These are phyloP conservation scores for Columbina picui DNA, from an alignment of 2,113 vertebrate genomes.

Conservation along the genomic window DNA sequence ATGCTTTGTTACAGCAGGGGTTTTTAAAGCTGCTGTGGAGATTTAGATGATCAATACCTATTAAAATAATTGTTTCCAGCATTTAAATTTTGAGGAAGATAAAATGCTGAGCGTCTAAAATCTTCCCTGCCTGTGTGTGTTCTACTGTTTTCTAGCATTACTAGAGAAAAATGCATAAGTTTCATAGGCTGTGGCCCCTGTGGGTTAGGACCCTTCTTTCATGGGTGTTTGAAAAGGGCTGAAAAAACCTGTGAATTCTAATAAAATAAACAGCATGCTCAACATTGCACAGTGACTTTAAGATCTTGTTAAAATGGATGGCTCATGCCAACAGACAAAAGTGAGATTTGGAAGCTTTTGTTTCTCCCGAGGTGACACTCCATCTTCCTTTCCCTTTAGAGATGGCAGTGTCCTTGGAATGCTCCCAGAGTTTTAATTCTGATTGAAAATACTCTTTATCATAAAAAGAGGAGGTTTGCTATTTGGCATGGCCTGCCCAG, in stretches of 20 bases:
- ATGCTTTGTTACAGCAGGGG: not conserved
- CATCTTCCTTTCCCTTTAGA: not conserved
- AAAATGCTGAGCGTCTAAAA: not conserved
- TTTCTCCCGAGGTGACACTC: not conserved
- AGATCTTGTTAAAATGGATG: not conserved
- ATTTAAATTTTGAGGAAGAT: not conserved
- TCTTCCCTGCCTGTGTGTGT: not conserved
- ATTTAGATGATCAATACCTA: not conserved
- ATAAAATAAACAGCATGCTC: not conserved
- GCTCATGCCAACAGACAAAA: not conserved
- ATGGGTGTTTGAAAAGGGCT: not conserved
- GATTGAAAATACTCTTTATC: not conserved
- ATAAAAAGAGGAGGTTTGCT: not conserved
- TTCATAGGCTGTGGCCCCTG: not conserved
- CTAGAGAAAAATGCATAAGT: not conserved
- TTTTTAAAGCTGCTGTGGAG: not conserved
- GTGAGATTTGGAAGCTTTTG: not conserved
- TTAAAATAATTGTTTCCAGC: not conserved
- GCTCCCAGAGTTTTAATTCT: not conserved
- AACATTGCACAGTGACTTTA: not conserved
- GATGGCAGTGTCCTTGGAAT: not conserved
- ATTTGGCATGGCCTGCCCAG: not conserved
- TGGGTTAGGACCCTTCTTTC: not conserved
- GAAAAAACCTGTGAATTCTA: not conserved
- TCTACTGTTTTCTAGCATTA: not conserved